Evolutionary conservation across 2,888 invertebrate genomes (phyloP).

Genomic region (Meganola albula): DNA sequence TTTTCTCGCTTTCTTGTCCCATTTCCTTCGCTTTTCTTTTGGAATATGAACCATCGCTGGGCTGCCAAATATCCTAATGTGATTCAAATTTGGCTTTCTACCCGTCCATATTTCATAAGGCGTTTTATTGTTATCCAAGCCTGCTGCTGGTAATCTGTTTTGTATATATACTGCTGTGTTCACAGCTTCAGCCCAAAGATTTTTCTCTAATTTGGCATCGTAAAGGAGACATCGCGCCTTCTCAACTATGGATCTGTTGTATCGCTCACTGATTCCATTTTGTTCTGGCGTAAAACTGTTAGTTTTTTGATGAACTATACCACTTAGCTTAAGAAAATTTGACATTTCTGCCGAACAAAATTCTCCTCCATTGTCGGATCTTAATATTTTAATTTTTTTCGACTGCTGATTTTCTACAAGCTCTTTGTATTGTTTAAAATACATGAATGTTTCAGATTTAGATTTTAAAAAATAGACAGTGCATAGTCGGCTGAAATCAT

Average conservation of each 20-base stretch:
- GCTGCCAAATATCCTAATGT: constrained; percentile 4
- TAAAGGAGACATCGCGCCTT: constrained; percentile 4
- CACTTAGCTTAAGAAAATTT: neutral
- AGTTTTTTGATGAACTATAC: constrained; percentile 5
- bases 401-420: constrained; percentile 6
- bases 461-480: constrained; percentile 3
- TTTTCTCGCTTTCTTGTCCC: constrained; percentile 15
- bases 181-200: constrained; percentile 2
- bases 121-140: neutral
- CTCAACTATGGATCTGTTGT: constrained; percentile 2
- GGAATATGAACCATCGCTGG: constrained; percentile 8
- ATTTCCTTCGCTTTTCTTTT: constrained; percentile 6
- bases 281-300: constrained; percentile 6
- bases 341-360: constrained; percentile 3
- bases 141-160: constrained; percentile 2
- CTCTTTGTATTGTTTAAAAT: constrained; percentile 6
- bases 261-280: constrained; percentile 4
- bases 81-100: constrained; percentile 2
- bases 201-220: constrained; percentile 5
- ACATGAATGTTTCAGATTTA: constrained; percentile 6
- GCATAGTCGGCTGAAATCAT: constrained; percentile 4
- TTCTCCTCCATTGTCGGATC: constrained; percentile 6
- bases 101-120: constrained; percentile 7
- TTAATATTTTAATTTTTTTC: constrained; percentile 7
- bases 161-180: constrained; percentile 3